Evolutionary conservation across 2,797 vertebrate species (phyloP).

Genomic region (Mormyrus proboscirostris): DNA sequence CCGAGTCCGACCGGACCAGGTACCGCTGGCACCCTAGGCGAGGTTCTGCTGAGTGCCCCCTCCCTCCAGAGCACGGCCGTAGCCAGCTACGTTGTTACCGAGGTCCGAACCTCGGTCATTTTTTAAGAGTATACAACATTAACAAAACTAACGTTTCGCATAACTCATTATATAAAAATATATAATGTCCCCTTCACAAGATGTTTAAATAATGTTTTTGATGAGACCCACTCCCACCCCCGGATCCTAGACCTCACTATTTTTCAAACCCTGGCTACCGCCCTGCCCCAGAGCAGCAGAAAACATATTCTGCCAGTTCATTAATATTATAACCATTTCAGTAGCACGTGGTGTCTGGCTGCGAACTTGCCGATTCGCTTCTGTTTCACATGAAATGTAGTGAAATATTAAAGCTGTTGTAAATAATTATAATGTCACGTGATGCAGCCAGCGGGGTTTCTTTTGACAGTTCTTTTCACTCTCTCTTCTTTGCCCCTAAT

Average conservation of each 20-base stretch:
- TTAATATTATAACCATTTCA: not conserved
- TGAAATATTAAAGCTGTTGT: not conserved
- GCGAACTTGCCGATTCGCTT: not conserved
- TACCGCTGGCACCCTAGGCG: not conserved
- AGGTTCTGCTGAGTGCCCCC: not conserved
- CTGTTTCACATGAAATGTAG: not conserved
- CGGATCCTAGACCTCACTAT: not conserved
- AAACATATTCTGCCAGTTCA: not conserved
- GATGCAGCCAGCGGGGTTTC: not conserved
- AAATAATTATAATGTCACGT: not conserved
- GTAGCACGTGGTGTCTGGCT: not conserved
- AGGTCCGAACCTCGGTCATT: not conserved
- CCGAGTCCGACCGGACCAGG: not conserved
- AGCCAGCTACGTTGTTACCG: not conserved
- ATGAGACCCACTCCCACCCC: not conserved
- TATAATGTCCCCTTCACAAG: no score
- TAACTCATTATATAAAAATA: no score
- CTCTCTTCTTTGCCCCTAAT: not conserved
- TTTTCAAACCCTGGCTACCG: not conserved
- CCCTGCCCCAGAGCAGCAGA: not conserved
- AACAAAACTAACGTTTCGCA: not conserved
- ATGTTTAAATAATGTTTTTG: not conserved
- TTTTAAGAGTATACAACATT: not conserved
- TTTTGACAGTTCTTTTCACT: not conserved
- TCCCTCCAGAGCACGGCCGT: not conserved